A percentile compares a stretch with the other conserved stretches of the same genome.
Evolutionary conservation across 2,113 vertebrate species (phyloP).

Genomic region (Poeciliopsis occidentalis): DNA sequence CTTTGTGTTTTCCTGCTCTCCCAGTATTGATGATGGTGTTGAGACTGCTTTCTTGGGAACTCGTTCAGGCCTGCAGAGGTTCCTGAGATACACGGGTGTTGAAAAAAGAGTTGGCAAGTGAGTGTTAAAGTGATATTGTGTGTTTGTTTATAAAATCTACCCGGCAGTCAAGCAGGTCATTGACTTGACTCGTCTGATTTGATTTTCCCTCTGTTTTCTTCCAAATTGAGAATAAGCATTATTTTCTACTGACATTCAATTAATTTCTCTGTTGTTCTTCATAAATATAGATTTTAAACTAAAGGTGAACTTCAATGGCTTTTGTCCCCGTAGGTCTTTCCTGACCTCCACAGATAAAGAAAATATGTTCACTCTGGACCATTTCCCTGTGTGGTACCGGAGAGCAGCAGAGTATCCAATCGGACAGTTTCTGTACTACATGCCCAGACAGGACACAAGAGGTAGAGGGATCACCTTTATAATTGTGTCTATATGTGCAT

Average conservation of each 20-base stretch:
- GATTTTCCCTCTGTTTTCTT: neutral
- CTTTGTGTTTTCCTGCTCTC: neutral
- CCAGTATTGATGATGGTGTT: conserved; percentile 79
- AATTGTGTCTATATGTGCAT: neutral
- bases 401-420: conserved; percentile 87
- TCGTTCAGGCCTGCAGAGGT: conserved; percentile 89
- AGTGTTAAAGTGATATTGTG: conserved; percentile 53
- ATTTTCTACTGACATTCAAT: neutral
- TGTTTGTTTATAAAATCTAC: neutral
- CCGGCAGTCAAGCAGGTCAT: neutral
- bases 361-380: conserved; percentile 93
- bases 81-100: conserved; percentile 82
- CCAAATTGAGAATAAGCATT: neutral
- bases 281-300: neutral
- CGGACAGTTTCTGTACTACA: conserved; percentile 90
- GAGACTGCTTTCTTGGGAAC: conserved; percentile 93
- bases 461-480: conserved; percentile 74
- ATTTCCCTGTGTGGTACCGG: conserved; percentile 95
- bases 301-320: conserved; percentile 14
- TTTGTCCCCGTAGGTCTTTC: conserved; percentile 84
- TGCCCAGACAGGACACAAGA: conserved; percentile 82
- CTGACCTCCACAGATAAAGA: conserved; percentile 86
- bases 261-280: neutral
- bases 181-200: neutral
- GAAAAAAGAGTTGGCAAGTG: conserved; percentile 89